Percentiles rank a stretch among this genome's conserved stretches.
phyloP scores from a whole-genome alignment of 1,140 invertebrate genomes.

The Epicauta chinensis region DNA sequence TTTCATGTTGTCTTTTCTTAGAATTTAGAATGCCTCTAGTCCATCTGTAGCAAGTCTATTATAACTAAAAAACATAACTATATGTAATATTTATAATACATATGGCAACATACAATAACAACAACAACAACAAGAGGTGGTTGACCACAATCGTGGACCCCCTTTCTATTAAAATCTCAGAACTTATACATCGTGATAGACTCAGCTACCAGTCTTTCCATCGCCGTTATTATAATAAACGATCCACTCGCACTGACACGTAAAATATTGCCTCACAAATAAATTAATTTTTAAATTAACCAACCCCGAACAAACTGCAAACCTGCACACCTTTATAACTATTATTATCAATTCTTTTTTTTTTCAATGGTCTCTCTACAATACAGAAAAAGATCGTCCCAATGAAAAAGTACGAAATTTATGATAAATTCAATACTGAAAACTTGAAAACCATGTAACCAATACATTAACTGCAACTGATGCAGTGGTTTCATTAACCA shows the following conservation, averaged over 20 bases:
- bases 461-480: too few species aligned
- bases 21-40: not conserved
- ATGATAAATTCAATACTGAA: too few species aligned
- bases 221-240: conserved; percentile 7
- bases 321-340: not conserved
- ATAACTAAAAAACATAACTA: not conserved
- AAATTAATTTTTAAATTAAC: conserved; percentile 9
- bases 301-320: too few species aligned
- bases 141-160: conserved; percentile 30
- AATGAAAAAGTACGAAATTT: too few species aligned
- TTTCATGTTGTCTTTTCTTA: not conserved
- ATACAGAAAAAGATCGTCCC: too few species aligned
- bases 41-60: not conserved
- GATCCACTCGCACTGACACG: too few species aligned
- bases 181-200: conserved; percentile 11
- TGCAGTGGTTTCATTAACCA: too few species aligned
- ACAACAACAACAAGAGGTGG: conserved; percentile 25
- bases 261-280: not conserved
- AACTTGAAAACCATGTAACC: too few species aligned
- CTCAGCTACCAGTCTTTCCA: conserved; percentile 11
- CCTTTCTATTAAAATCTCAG: conserved; percentile 25
- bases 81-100: conserved; percentile 31
- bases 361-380: not conserved
- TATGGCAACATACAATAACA: conserved; percentile 29
- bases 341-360: not conserved